Evolutionary conservation across 2,797 vertebrate species (phyloP).

Genomic region (Coilia nasus): DNA sequence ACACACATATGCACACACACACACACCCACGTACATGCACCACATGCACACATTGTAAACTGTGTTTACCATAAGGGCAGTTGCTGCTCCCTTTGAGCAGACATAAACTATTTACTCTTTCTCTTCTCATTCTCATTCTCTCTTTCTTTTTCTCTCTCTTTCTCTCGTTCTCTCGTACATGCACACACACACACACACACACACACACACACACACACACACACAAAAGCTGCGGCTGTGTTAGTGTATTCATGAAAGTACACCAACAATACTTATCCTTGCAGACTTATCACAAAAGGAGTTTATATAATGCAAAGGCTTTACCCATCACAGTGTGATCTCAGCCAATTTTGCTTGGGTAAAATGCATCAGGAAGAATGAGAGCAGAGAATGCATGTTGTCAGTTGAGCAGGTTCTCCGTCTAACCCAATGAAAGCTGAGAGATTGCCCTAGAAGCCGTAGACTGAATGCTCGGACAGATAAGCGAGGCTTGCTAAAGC

Average conservation of each 20-base stretch:
- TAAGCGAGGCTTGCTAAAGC: neutral
- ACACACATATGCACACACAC: too few relatives aligned
- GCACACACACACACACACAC: constrained; percentile 3
- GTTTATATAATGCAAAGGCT: neutral
- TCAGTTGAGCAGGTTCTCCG: neutral
- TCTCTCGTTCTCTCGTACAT: too few relatives aligned
- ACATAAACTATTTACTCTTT: too few relatives aligned
- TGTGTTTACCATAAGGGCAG: too few relatives aligned
- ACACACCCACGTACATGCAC: too few relatives aligned
- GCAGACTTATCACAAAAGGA: neutral
- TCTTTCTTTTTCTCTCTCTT: too few relatives aligned
- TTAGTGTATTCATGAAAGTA: neutral
- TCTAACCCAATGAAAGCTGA: neutral
- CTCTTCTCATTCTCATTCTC: too few relatives aligned
- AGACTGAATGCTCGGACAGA: neutral
- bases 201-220: constrained; percentile 7
- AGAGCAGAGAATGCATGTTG: neutral
- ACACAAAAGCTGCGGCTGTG: neutral
- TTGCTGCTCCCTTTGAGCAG: too few relatives aligned
- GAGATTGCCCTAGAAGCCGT: neutral
- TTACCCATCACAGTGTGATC: constrained; percentile 1
- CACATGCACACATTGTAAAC: too few relatives aligned
- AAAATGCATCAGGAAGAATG: neutral
- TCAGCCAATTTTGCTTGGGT: neutral
- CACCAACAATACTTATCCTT: neutral